Base-by-base conservation (phyloP, 1,140 invertebrate genomes). In the Mizuhopecten yessoensis region DNA sequence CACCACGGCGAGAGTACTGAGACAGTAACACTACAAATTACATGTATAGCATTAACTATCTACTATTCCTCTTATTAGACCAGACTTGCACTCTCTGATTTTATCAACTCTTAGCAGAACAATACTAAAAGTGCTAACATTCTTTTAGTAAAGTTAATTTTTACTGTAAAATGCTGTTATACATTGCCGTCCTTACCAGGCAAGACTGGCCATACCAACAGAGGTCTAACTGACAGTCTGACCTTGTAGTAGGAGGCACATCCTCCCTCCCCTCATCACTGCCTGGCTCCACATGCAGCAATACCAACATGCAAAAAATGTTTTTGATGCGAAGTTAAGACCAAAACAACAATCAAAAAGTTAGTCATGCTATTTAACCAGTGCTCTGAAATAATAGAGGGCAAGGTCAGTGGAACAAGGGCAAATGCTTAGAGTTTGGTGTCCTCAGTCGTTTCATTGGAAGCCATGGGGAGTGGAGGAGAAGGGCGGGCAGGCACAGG, bases 401-500 rank as follows among this genome's bases (percentile, higher is more conserved):
- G 57, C 57, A 75, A 75, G 57, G n/a, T 75, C n/a, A 5, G 29
- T 29, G 23, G 13, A 57, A 20, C 13, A 11, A 15, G 23, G 45
- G 17, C 45, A 57, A n/a, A 75, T 29, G 57, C 29, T 11, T 75
- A 75, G 11, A 75, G 57, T 75, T 75, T 75, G 9, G 57, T 75
- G 23, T 75, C 57, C 17, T 75, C 57, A 29, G 57, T 75, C 57
- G n/a, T 75, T 75, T 75, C 57, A 75, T 75, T 75, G 57, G 57
- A 75, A 75, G 57, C 57, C 57, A 75, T n/a, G 29, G 88, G 89
- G 20, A 49, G 75, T 33, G 86, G 88, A 88, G 90, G 90, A 34
- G 92, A 86, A 34, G 89, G 88, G 42, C 86, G 87, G 39, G 92
- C 88, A 49, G 87, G 88, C 86, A 45, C 39, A 86, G 86, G 88